Evolutionary conservation across 2,797 vertebrate genomes (phyloP).

Genomic region (Anguilla anguilla): DNA sequence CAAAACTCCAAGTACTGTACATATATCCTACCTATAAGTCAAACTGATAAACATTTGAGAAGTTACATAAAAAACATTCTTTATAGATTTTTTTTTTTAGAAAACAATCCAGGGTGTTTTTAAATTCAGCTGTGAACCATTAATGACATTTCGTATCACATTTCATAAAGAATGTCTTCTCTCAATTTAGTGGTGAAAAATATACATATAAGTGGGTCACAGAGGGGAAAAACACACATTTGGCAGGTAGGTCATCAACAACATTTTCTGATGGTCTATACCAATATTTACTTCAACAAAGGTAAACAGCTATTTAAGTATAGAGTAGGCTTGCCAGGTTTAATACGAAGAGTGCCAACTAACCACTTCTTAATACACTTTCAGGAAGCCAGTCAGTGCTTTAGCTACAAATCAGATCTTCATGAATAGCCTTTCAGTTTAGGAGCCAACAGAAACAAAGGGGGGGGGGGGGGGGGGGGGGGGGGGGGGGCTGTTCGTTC

Average conservation of each 20-base stretch:
- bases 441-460: background rate
- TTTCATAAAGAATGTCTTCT: background rate
- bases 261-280: constrained; percentile 2
- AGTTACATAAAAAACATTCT: background rate
- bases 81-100: background rate
- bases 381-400: constrained; percentile 18
- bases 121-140: background rate
- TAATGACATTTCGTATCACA: background rate
- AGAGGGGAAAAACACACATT: background rate
- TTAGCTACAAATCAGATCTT: constrained; percentile 23
- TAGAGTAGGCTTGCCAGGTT: constrained; percentile 17
- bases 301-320: constrained; percentile 9
- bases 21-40: background rate
- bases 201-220: background rate
- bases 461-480: background rate
- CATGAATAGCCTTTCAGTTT: constrained; percentile 15
- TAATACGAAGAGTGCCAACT: constrained; percentile 25
- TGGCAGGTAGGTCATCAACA: constrained; percentile 13
- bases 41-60: background rate
- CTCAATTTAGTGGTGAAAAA: background rate
- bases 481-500: background rate
- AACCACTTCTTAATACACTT: constrained; percentile 11
- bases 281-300: constrained; percentile 25
- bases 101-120: background rate
- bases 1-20: background rate